Evolutionary conservation across 2,113 vertebrate species (phyloP).

Genomic region (Phyllostomus hastatus): DNA sequence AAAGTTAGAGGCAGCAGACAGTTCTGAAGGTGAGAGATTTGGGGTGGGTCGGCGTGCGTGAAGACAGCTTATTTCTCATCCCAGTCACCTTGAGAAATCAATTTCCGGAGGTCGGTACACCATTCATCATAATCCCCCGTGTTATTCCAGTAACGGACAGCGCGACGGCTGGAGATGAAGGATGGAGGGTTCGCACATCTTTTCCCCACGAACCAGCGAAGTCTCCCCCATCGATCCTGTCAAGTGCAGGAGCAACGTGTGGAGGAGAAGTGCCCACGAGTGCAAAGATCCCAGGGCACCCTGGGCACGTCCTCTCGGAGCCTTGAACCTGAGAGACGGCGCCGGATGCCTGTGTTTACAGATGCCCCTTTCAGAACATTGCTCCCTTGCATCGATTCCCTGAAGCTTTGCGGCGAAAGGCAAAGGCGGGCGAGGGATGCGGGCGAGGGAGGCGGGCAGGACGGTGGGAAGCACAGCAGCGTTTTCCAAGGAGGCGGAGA

Average conservation of each 20-base stretch:
- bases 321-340: neutral
- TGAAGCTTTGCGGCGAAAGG: neutral
- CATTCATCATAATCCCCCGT: neutral
- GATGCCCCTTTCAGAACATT: neutral
- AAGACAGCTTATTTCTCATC: neutral
- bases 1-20: neutral
- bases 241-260: neutral
- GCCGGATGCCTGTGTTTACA: neutral
- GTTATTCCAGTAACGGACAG: neutral
- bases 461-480: neutral
- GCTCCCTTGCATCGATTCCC: neutral
- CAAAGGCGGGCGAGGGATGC: no score
- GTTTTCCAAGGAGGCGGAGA: neutral
- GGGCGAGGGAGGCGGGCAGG: neutral
- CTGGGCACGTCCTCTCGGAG: neutral
- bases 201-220: neutral
- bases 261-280: neutral
- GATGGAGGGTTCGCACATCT: neutral
- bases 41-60: neutral
- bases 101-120: neutral
- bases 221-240: conserved; percentile 1
- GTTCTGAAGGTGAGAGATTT: neutral
- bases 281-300: neutral
- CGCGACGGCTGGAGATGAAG: neutral
- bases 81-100: neutral